Percentiles rank a stretch among this genome's conserved stretches.
Evolutionary conservation across 2,888 invertebrate species (phyloP).

Genomic region (Chymomyza caudatula): DNA sequence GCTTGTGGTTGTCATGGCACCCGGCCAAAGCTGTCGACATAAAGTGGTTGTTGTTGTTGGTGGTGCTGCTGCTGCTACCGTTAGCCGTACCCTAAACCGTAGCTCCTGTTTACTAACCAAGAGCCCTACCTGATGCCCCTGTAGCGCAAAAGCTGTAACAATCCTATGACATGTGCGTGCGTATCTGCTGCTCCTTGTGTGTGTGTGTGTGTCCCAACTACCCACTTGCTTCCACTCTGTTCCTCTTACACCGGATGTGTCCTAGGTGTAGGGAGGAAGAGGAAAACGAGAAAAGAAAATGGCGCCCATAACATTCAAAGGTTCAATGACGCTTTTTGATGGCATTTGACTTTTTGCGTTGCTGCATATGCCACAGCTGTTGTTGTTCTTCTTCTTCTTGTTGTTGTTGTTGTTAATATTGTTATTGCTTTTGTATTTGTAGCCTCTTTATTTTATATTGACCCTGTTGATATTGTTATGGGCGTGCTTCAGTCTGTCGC

Average conservation of each 20-base stretch:
- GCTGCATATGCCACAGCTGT: constrained; percentile 6
- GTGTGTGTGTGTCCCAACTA: not conserved
- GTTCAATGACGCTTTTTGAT: constrained; percentile 61
- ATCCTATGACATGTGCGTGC: constrained; percentile 12
- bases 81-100: not conserved
- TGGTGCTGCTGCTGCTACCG: not conserved
- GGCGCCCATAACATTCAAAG: not conserved
- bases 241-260: not conserved
- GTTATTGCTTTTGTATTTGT: constrained; percentile 10
- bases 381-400: constrained; percentile 20
- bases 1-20: not conserved
- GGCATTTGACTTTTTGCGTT: constrained; percentile 56
- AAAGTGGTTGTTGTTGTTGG: not conserved
- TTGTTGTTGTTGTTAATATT: constrained; percentile 24
- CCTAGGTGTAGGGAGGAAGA: too few species aligned
- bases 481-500: not conserved
- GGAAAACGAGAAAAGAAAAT: not conserved
- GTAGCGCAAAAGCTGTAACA: not conserved
- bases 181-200: not conserved
- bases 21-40: not conserved
- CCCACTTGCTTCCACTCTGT: not conserved
- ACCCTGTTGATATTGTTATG: constrained; percentile 28
- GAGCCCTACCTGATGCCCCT: not conserved
- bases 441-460: constrained; percentile 49
- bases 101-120: not conserved